Evolutionary conservation across 2,797 vertebrate genomes (phyloP), one percentile per base, ranked within the genome.

Genomic region (Sciaenops ocellatus): DNA sequence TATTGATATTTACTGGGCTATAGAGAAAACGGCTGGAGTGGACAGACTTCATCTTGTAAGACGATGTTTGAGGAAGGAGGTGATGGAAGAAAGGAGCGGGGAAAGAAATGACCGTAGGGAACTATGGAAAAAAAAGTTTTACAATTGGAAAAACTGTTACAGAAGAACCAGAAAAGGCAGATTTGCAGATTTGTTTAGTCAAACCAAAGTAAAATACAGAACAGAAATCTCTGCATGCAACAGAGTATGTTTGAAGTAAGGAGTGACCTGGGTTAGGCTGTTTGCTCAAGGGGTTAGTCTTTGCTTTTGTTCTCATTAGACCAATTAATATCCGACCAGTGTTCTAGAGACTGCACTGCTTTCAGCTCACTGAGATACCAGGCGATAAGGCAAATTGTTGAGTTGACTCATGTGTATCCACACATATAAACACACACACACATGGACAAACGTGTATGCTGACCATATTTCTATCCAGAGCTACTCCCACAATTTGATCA

Each of bases 1-100:
- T 90, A 83, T 80, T 89, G 87, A 90, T 91, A 89, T 91, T 90
- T 89, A 89, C 86, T 83, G 76, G 54, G 69, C 63, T 76, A 34
- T 56, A 61, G 80, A 75, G 73, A 72, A 90, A 88, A 80, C 22
- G 47, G 68, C 62, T 71, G 41, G 57, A 72, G 61, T 78, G 65
- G 74, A 82, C 59, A 26, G 75, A 84, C 73, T 84, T 85, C 57
- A 72, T 74, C 59, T 57, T 51, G 44, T 64, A 71, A 63, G 50
- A 52, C 0, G 16, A 82, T 24, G 47, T 85, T 64, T 52, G n/a
- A 63, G 41, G 17, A 78, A 54, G 24, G 56, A 76, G 26, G 24
- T n/a, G 66, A 47, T 4, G 61, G 15, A 73, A 10, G 5, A 28
- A 73, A 54, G n/a, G 15, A 77, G 38, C 15, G 11, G 68, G 57